Conservation (phyloP, 2,113 vertebrate genomes). For the Syngnathus typhle region DNA sequence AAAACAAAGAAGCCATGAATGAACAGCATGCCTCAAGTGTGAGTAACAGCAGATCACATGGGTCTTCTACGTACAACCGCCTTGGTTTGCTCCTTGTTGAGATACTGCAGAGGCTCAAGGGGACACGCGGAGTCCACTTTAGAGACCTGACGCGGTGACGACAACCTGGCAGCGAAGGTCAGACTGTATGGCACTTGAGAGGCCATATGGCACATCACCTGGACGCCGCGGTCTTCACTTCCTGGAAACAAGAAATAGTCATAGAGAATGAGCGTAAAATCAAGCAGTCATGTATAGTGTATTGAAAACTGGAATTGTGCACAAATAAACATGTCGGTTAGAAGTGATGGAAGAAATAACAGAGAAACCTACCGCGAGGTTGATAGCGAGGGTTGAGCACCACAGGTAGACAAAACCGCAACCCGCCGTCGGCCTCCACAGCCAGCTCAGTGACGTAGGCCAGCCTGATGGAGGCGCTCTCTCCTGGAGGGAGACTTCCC, state of each 20-base stretch:
- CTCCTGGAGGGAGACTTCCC: conserved; percentile 72
- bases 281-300: no score
- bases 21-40: neutral
- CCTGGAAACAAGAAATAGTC: conserved; percentile 33
- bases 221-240: conserved; percentile 28
- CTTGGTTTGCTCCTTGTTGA: conserved; percentile 58
- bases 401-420: conserved; percentile 74
- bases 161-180: conserved; percentile 60
- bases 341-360: neutral
- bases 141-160: conserved; percentile 67
- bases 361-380: conserved; percentile 56
- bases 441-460: conserved; percentile 74
- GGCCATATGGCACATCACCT: conserved; percentile 54
- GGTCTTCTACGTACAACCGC: conserved; percentile 69
- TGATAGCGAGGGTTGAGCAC: conserved; percentile 78
- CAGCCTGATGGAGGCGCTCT: conserved; percentile 70
- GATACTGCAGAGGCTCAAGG: conserved; percentile 64
- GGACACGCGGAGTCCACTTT: conserved; percentile 73
- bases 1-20: neutral
- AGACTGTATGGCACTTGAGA: conserved; percentile 71
- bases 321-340: no score
- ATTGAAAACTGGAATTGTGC: no score
- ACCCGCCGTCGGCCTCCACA: conserved; percentile 70
- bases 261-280: neutral
- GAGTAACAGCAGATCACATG: conserved; percentile 3